Base-by-base conservation (phyloP, 2,797 vertebrate species). In the Acipenser transmontanus region DNA sequence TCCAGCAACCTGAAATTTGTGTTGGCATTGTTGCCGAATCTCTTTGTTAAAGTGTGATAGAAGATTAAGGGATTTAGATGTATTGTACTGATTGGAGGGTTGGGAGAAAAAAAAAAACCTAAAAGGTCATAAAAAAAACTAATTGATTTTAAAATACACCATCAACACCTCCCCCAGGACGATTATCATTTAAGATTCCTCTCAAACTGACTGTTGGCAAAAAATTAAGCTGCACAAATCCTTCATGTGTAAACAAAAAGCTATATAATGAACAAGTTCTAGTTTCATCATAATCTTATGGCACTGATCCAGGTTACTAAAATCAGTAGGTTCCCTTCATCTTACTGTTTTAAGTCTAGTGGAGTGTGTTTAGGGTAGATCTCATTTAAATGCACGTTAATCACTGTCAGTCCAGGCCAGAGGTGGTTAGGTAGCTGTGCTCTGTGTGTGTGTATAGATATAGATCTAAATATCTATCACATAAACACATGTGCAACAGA, bases 311-410 rank as follows among this genome's bases (percentile, higher is more conserved):
- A 80, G 20, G 73, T 11, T 47, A 6, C 67, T 77, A 70, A 63
- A 73, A 73, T 77, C 74, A 81, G 71, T 78, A 74, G 65, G 71
- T 71, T 77, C 72, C 73, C 79, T 70, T 81, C 79, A 80, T 74
- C 76, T 78, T 75, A 74, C 73, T 69, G 2, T 34, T 34, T 88
- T 84, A 86, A 85, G 81, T 76, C 76, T 81, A 74, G 83, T 80
- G 75, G 80, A 80, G 81, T 80, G 76, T 71, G 78, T 81, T 85
- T 87, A 81, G 85, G 85, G 83, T 78, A 87, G 84, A 80, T 79
- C 81, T 88, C 87, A 86, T 88, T 92, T 89, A 89, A 87, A 85
- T 87, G 81, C 63, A 76, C 75, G 85, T 88, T 91, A 91, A 91
- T 88, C 82, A 82, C 73, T 74, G 47, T 62, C 59, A 11, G 34